A percentile compares a stretch with the other conserved stretches of the same genome.
phyloP scores from a whole-genome alignment of 2,113 vertebrate species.

The Limanda limanda region DNA sequence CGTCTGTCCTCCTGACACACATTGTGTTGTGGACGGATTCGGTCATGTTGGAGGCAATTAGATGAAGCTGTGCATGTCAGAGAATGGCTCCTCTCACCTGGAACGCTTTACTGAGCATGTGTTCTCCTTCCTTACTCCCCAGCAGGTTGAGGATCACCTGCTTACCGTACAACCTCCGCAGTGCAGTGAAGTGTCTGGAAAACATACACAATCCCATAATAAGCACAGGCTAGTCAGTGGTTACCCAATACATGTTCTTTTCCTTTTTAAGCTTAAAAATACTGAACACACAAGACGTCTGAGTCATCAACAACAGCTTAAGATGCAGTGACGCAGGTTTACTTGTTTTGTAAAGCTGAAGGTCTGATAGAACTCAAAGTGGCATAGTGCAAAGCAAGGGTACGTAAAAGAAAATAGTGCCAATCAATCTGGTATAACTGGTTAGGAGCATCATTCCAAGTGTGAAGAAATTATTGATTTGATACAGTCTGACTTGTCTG shows the following conservation, averaged over 20 bases:
- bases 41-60: not conserved
- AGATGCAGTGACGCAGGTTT: too few species aligned
- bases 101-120: constrained; percentile 99
- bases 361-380: not conserved
- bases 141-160: constrained; percentile 97
- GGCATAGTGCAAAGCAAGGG: not conserved
- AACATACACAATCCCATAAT: constrained; percentile 10
- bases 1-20: not conserved
- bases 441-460: not conserved
- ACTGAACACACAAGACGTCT: not conserved
- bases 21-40: not conserved
- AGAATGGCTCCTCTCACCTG: constrained; percentile 81
- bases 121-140: constrained; percentile 96
- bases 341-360: too few species aligned
- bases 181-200: constrained; percentile 93
- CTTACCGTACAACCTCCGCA: constrained; percentile 93
- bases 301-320: not conserved
- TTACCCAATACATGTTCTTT: not conserved
- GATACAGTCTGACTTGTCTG: not conserved
- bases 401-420: not conserved
- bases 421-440: not conserved
- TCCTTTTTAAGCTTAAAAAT: not conserved
- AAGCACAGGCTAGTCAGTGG: not conserved
- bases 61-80: not conserved
- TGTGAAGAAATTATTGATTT: not conserved